Base-by-base conservation (phyloP, 2,888 invertebrate genomes). In the Gymnoscelis rufifasciata region DNA sequence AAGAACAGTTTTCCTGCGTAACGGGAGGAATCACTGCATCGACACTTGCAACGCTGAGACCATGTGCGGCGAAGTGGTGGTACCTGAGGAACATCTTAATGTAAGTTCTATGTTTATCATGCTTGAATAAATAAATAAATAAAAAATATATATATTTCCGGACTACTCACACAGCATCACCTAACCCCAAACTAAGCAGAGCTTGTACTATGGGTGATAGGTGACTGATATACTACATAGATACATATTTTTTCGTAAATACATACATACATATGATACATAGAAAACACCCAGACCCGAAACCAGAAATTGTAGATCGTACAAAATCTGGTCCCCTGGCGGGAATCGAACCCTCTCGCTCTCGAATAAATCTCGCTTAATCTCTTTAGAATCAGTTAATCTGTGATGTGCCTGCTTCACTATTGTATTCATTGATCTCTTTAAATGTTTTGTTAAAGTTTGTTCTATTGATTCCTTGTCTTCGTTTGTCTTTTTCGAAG, bases 51-150 rank as follows among this genome's bases (percentile, higher is more conserved):
- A 93, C 62, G 79, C 90, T 1, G 91, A 91, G 49, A 99, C 99
- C 0, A 95, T 95, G 91, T 99, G 99, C 78, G 99, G 99, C 0
- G 99, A 99, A 78, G 97, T 98, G 1, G 90, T 90, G 59, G 97
- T 99, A 3, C 99, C 99, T 0, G 93, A 95, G 51, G 92, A 95
- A 37, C 99, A 99, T 88, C 90, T 99, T 31, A 97, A 97, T 78
- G 98, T 97, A 75, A 91, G 92, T 89, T 0, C 13, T 7, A 8
- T 10, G 3, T 3, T 19, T 5, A 19, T 19, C 19, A 19, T 26
- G 7, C n/a, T n/a, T n/a, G n/a, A n/a, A n/a, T n/a, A n/a, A n/a
- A n/a, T n/a, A n/a, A n/a, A n/a, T n/a, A n/a, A n/a, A n/a, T n/a
- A n/a, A n/a, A n/a, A n/a, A n/a, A n/a, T n/a, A n/a, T n/a, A n/a